Evolutionary conservation across 2,113 vertebrate species (phyloP), one percentile per base, ranked within the genome.

Genomic region (Atrichornis clamosus): DNA sequence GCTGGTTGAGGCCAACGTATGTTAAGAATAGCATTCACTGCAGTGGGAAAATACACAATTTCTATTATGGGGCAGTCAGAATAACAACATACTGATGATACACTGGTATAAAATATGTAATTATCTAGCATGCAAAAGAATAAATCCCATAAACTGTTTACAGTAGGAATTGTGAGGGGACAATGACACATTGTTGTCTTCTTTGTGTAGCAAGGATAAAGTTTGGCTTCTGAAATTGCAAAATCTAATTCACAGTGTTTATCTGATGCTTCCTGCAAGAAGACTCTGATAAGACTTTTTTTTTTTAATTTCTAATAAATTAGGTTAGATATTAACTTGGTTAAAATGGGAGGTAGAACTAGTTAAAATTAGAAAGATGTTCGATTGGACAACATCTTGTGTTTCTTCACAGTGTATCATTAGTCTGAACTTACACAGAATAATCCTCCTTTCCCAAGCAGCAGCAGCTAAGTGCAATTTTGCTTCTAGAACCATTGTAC

Each of bases 21-120:
- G 97, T 97, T 95, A 96, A 97, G 97, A 98, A 98, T 98, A 98
- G 97, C 97, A 88, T 92, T 96, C 60, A 20, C 10, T 95, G 94
- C 95, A 97, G 97, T 98, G 98, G 98, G 97, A 98, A 98, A 90
- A 94, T 85, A 76, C 91, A 96, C 89, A 58, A 92, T 96, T 97
- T 96, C 97, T 97, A 96, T 97, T 95, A 97, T 1, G 87, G 95
- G 95, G 91, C 90, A 92, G 94, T 73, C 89, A 68, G 92, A 95
- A 96, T 91, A 95, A 86, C 89, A 95, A 91, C 95, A 74, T 95
- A 44, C 92, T 96, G 89, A 93, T 95, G 96, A 91, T 96, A 89
- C 87, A 70, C 84, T 95, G 30, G 55, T 95, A 97, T 95, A 85
- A 97, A 97, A 94, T 92, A 95, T 96, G 96, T 92, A 91, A 95